Percentiles rank a stretch among this genome's conserved stretches.
Evolutionary conservation across 2,888 invertebrate species (phyloP).

Genomic region (Lacanobia oleracea): DNA sequence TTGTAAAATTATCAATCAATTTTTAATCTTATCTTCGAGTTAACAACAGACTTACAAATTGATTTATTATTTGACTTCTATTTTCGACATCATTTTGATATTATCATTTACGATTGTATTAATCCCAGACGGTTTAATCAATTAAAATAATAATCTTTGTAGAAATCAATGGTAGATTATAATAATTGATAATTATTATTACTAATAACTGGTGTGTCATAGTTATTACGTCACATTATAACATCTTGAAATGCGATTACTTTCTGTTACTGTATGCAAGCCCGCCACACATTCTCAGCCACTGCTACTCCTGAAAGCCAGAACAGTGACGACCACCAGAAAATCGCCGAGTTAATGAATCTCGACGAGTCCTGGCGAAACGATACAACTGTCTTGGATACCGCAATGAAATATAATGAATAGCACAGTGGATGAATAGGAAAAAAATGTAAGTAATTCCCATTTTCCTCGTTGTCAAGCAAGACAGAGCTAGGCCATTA

Average conservation of each 20-base stretch:
- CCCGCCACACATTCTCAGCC: too few relatives aligned
- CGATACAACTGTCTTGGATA: too few relatives aligned
- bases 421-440: too few relatives aligned
- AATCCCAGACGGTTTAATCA: conserved; percentile 9
- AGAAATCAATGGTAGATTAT: neutral
- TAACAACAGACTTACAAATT: conserved; percentile 9
- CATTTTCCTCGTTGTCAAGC: too few relatives aligned
- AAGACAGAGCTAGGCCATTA: too few relatives aligned
- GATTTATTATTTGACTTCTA: conserved; percentile 4
- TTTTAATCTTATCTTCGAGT: conserved; percentile 27
- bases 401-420: too few relatives aligned
- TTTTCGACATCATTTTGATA: conserved; percentile 21
- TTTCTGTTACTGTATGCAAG: too few relatives aligned
- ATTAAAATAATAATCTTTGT: neutral
- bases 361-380: too few relatives aligned
- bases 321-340: too few relatives aligned
- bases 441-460: too few relatives aligned
- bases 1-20: conserved; percentile 5
- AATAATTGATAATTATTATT: conserved; percentile 4
- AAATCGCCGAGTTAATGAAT: too few relatives aligned
- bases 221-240: neutral
- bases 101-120: neutral
- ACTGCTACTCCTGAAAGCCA: too few relatives aligned
- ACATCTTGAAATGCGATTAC: neutral
- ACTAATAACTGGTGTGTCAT: conserved; percentile 1